Base-by-base conservation (phyloP, 2,888 invertebrate species). In the Sphaerophoria taeniata region DNA sequence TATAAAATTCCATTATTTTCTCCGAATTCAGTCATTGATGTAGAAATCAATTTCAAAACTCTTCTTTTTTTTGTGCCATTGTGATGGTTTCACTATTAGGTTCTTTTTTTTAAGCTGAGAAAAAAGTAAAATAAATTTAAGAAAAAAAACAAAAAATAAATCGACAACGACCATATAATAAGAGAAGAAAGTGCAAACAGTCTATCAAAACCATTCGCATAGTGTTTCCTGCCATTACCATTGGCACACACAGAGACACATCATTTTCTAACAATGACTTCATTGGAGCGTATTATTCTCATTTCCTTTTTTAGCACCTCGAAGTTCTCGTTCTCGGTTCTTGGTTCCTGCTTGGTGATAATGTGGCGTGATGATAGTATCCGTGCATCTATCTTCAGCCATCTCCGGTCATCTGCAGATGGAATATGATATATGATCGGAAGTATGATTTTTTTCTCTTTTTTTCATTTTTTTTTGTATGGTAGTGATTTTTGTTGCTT, bases 231-330 rank as follows among this genome's bases (percentile, higher is more conserved):
- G 70, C 63, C 70, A 78, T 39, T 58, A 63, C 45, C 73, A 74
- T 70, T 56, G 53, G 58, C 70, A 58, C 33, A 33, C n/a, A 33
- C 34, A 36, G 34, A 43, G 14, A 58, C 14, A 72, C 39, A 43
- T 34, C 4, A 16, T 24, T 24, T 24, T 24, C 51, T 67, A 51
- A 83, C 78, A 74, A 83, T 83, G 65, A 67, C 74, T 84, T 70
- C 79, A 84, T 39, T 84, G 65, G 47, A 84, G 70, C 79, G 83
- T 84, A 74, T 79, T 70, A 84, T 84, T 84, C 65, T 74, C 83
- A 84, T 84, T 78, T 84, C 63, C 74, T 74, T 56, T 24, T 24
- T 58, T 71, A 75, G 67, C 70, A 84, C 83, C 83, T 75, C 70
- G 65, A 71, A 67, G 45, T 76, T 71, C 70, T 53, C 81, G 24